These are phyloP conservation scores for Plemyria rubiginata DNA, from an alignment of 2,888 invertebrate species.

Conservation along the genomic window DNA sequence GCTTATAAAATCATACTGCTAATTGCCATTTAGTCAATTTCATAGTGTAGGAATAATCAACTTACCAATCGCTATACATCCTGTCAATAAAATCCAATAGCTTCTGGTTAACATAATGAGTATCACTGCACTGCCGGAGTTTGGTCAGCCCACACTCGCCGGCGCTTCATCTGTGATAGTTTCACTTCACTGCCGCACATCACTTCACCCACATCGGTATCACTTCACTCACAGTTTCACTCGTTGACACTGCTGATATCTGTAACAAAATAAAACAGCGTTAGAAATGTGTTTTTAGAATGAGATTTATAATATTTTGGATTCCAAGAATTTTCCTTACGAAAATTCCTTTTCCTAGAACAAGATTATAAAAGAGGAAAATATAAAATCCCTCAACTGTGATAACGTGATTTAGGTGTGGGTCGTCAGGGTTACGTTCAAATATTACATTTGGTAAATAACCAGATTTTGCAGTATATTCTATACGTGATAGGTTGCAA, in stretches of 20 bases:
- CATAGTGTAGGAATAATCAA: neutral
- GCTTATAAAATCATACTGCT: too few relatives aligned
- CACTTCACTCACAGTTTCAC: conserved; percentile 39
- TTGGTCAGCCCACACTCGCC: conserved; percentile 51
- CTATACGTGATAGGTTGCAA: too few relatives aligned
- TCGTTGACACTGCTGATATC: conserved; percentile 22
- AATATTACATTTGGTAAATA: too few relatives aligned
- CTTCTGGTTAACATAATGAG: conserved; percentile 54
- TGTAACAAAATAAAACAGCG: conserved; percentile 37
- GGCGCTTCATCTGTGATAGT: conserved; percentile 75
- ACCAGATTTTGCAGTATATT: too few relatives aligned
- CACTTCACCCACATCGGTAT: conserved; percentile 52
- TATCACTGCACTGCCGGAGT: conserved; percentile 60
- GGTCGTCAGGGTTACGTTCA: too few relatives aligned
- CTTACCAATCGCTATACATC: conserved; percentile 65
- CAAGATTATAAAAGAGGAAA: too few relatives aligned
- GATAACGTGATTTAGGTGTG: too few relatives aligned
- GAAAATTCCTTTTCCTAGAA: neutral
- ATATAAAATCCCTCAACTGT: too few relatives aligned
- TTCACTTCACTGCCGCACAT: conserved; percentile 58
- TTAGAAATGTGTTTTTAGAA: neutral
- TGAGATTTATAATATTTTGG: neutral
- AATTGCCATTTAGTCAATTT: too few relatives aligned
- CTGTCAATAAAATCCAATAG: conserved; percentile 57
- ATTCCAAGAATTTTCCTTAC: neutral